Evolutionary conservation across 2,113 vertebrate species (phyloP).

Genomic region (Paraplagusia blochii): DNA sequence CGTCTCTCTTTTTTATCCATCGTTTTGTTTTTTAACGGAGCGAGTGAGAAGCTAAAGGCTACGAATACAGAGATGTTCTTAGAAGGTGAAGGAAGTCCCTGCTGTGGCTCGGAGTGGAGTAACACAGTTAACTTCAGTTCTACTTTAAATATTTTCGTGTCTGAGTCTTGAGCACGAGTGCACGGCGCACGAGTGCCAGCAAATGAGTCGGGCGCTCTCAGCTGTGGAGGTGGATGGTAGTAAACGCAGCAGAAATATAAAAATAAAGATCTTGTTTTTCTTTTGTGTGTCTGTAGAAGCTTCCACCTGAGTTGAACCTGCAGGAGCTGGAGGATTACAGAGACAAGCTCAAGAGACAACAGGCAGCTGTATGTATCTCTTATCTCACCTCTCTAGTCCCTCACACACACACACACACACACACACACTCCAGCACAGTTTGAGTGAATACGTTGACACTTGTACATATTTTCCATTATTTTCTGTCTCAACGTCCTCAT

Average conservation of each 20-base stretch:
- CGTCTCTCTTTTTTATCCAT: conserved; percentile 28
- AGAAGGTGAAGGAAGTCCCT: conserved; percentile 29
- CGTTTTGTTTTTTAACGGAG: conserved; percentile 4
- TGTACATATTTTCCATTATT: too few species aligned
- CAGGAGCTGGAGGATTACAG: conserved; percentile 92
- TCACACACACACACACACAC: background rate
- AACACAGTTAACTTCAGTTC: conserved; percentile 10
- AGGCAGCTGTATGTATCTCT: conserved; percentile 86
- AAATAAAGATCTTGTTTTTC: conserved; percentile 11
- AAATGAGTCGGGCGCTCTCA: background rate
- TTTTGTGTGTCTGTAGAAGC: conserved; percentile 77
- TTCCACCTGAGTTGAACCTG: conserved; percentile 89
- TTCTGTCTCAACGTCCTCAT: too few species aligned
- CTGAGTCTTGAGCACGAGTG: conserved; percentile 1
- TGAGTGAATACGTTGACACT: too few species aligned
- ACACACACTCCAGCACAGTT: background rate
- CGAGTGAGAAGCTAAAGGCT: conserved; percentile 18
- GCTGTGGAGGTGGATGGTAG: conserved; percentile 2
- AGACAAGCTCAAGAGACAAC: conserved; percentile 92
- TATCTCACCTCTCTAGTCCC: background rate
- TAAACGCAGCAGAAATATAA: conserved; percentile 3
- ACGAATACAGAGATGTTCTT: conserved; percentile 19
- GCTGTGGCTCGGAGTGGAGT: background rate
- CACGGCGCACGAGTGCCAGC: background rate
- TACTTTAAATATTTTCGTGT: conserved; percentile 24